These are phyloP conservation scores for Indri indri DNA, from an alignment of 2,113 vertebrate genomes.

Conservation along the genomic window DNA sequence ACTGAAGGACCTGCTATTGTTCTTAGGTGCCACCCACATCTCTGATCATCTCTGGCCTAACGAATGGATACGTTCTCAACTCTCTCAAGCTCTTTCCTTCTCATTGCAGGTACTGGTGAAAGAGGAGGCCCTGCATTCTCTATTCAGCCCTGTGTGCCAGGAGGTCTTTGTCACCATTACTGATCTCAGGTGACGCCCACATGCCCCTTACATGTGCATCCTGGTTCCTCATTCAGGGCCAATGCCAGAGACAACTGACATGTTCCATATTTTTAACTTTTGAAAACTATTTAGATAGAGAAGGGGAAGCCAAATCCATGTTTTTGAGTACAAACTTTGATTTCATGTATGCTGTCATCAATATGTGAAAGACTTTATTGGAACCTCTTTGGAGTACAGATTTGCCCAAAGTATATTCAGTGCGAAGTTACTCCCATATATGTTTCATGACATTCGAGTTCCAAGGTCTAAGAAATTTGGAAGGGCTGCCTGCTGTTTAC, in stretches of 20 bases:
- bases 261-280: neutral
- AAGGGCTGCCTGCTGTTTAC: neutral
- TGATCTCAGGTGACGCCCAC: conserved; percentile 65
- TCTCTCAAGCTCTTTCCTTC: conserved; percentile 9
- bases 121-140: conserved; percentile 30
- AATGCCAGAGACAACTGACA: neutral
- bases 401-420: neutral
- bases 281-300: neutral
- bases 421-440: neutral
- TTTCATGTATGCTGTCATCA: neutral
- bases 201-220: neutral
- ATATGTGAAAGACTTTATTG: neutral
- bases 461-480: neutral
- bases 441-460: neutral
- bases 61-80: neutral
- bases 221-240: neutral
- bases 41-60: neutral
- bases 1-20: neutral
- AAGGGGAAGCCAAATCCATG: neutral
- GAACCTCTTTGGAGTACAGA: neutral
- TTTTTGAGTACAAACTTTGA: neutral
- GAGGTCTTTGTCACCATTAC: conserved; percentile 64
- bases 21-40: neutral
- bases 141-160: conserved; percentile 51
- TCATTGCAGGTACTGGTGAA: conserved; percentile 61